Evolutionary conservation across 2,888 invertebrate genomes (phyloP).

Genomic region (Kuschelorhynchus macadamiae): DNA sequence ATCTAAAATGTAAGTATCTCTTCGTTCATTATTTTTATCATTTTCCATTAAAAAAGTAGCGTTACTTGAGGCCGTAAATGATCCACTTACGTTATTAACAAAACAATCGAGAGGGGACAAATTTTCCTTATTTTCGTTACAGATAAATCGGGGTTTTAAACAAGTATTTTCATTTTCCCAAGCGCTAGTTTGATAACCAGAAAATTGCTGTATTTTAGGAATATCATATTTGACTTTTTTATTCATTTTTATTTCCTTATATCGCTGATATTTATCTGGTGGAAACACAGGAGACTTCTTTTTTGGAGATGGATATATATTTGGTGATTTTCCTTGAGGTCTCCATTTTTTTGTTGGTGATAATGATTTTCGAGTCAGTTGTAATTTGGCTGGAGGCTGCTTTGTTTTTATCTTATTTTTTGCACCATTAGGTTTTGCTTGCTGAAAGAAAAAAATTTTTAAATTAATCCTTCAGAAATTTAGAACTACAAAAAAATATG

Average conservation of each 20-base stretch:
- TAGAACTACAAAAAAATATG: too few relatives aligned
- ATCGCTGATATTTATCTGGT: slow-evolving; percentile 9
- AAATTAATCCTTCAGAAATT: too few relatives aligned
- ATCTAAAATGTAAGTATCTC: slow-evolving; percentile 23
- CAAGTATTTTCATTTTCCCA: slow-evolving; percentile 1
- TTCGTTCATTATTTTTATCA: slow-evolving; percentile 17
- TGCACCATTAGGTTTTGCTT: slow-evolving; percentile 14
- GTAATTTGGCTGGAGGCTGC: slow-evolving; percentile 18
- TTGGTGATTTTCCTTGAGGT: slow-evolving; percentile 23
- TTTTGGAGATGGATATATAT: slow-evolving; percentile 1
- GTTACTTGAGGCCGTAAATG: slow-evolving; percentile 24
- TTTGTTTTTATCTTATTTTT: slow-evolving; percentile 29
- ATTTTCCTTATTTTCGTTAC: slow-evolving; percentile 34
- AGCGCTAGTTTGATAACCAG: background rate
- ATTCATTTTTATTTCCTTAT: background rate
- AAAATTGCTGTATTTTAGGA: slow-evolving; percentile 1
- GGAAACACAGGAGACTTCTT: slow-evolving; percentile 5
- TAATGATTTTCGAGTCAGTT: slow-evolving; percentile 30
- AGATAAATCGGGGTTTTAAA: background rate
- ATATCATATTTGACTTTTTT: background rate
- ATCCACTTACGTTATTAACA: slow-evolving; percentile 9
- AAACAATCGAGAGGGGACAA: slow-evolving; percentile 2
- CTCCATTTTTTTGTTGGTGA: slow-evolving; percentile 51
- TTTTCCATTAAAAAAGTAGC: slow-evolving; percentile 24
- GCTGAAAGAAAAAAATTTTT: slow-evolving; percentile 21